These are phyloP conservation scores for Pseudomyrmex cubaensis DNA, from an alignment of 1,140 invertebrate species.

Conservation along the genomic window DNA sequence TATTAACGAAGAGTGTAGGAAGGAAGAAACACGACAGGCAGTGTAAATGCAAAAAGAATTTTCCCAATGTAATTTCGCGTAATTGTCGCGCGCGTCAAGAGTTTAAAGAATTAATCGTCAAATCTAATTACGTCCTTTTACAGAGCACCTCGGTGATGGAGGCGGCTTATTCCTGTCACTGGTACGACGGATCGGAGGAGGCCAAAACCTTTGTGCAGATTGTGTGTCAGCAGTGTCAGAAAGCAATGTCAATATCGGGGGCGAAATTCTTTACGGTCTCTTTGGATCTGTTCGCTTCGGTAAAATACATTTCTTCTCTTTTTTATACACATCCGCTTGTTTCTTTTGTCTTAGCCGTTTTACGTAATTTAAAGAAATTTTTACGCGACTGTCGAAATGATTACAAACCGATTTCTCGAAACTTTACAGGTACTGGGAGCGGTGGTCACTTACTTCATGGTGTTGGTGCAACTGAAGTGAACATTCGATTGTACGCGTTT, in stretches of 20 bases:
- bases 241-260: conserved; percentile 93
- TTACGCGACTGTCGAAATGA: background rate
- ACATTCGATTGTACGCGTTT: conserved; percentile 42
- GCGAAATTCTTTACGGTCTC: conserved; percentile 95
- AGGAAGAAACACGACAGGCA: too few species aligned
- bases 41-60: too few species aligned
- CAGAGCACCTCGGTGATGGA: conserved; percentile 95
- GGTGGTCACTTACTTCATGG: conserved; percentile 96
- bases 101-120: too few species aligned
- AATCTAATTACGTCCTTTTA: conserved; percentile 74
- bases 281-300: conserved; percentile 93
- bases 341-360: too few species aligned
- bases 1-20: too few species aligned
- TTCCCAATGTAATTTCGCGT: too few species aligned
- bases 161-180: conserved; percentile 94
- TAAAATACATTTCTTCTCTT: conserved; percentile 82
- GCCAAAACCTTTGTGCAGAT: conserved; percentile 95
- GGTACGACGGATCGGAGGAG: conserved; percentile 95
- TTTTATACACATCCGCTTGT: too few species aligned
- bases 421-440: conserved; percentile 91
- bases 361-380: too few species aligned
- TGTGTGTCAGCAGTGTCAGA: conserved; percentile 95
- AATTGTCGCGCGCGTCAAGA: too few species aligned
- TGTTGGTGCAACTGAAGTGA: conserved; percentile 94
- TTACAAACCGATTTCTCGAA: conserved; percentile 30